These are phyloP conservation scores for Pygoscelis adeliae DNA, from an alignment of 2,113 vertebrate species.

Conservation along the genomic window DNA sequence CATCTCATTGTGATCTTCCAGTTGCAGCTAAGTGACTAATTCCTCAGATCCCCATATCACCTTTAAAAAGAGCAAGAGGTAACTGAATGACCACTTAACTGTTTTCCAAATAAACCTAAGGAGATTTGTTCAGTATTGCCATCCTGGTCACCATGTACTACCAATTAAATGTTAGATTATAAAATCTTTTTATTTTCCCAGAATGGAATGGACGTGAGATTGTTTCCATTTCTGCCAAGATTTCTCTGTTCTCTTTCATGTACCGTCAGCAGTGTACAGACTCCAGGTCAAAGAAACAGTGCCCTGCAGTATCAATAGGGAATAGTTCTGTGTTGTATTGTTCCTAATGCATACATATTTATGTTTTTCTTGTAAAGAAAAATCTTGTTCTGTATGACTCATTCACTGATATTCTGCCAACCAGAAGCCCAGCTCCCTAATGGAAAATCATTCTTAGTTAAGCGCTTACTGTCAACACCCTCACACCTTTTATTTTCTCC, in stretches of 20 bases:
- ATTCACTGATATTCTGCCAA: not conserved
- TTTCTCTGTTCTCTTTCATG: not conserved
- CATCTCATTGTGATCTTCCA: not conserved
- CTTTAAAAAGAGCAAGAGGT: not conserved
- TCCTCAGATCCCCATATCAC: not conserved
- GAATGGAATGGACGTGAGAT: not conserved
- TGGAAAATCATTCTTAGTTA: not conserved
- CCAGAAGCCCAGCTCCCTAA: not conserved
- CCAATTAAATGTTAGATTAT: not conserved
- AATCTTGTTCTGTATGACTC: not conserved
- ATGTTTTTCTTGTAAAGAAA: not conserved
- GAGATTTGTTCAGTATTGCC: not conserved
- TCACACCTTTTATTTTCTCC: not conserved
- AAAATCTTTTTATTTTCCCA: not conserved
- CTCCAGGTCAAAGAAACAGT: not conserved
- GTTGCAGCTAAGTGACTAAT: not conserved
- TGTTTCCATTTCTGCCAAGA: not conserved
- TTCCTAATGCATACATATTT: not conserved
- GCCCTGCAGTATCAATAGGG: not conserved
- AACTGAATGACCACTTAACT: not conserved
- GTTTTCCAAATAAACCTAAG: not conserved
- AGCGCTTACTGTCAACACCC: not conserved
- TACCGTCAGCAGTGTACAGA: not conserved
- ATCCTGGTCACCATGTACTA: not conserved
- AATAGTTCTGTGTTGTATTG: not conserved